These are phyloP conservation scores for Leiothrix lutea DNA, from an alignment of 2,113 vertebrate species.

Conservation along the genomic window DNA sequence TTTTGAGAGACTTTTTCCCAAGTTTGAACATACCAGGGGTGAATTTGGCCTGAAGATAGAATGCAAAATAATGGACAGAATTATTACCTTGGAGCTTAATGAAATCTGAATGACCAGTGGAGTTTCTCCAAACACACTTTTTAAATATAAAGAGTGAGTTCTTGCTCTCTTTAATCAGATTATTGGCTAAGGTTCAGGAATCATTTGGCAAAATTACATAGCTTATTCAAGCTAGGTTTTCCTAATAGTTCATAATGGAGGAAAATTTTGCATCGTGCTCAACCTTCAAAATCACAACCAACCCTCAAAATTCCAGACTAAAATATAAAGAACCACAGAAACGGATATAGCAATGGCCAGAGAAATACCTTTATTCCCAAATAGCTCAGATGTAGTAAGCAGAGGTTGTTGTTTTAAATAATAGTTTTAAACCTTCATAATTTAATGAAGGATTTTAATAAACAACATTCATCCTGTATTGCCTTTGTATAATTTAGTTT, in stretches of 20 bases:
- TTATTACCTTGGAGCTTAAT: slow-evolving; percentile 51
- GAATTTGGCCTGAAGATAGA: slow-evolving; percentile 24
- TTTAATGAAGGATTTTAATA: neutral
- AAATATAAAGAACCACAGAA: slow-evolving; percentile 33
- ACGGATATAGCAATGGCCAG: neutral
- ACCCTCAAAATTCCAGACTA: slow-evolving; percentile 12
- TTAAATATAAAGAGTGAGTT: slow-evolving; percentile 42
- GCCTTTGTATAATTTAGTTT: neutral
- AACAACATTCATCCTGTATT: neutral
- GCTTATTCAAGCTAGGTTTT: slow-evolving; percentile 47
- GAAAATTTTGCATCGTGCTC: slow-evolving; percentile 9
- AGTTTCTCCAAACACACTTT: slow-evolving; percentile 56
- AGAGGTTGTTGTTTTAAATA: neutral
- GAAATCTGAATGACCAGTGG: slow-evolving; percentile 54
- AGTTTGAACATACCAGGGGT: neutral
- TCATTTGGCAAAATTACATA: slow-evolving; percentile 51
- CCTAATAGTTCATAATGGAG: slow-evolving; percentile 53
- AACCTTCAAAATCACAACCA: slow-evolving; percentile 36
- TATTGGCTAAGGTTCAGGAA: slow-evolving; percentile 54
- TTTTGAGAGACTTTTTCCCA: neutral
- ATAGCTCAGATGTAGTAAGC: neutral
- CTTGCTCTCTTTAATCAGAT: slow-evolving; percentile 57
- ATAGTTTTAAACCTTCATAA: neutral
- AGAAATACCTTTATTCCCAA: slow-evolving; percentile 38
- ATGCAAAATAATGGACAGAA: neutral